Percentiles rank a stretch among this genome's conserved stretches.
phyloP scores from a whole-genome alignment of 2,888 invertebrate genomes.

The Synergus umbraculus region DNA sequence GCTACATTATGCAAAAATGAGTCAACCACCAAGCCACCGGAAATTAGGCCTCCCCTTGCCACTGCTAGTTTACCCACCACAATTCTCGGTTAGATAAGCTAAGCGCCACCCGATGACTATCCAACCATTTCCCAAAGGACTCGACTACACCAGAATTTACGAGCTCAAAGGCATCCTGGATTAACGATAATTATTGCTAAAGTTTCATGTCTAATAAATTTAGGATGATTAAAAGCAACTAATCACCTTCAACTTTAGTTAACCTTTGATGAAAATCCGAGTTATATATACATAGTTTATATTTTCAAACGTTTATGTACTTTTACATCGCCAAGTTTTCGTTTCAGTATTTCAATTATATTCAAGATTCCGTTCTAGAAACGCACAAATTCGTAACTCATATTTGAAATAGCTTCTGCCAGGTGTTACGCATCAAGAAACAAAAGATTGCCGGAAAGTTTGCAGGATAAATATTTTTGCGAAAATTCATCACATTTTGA shows the following conservation, averaged over 20 bases:
- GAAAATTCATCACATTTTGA: neutral
- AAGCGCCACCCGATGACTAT: slow-evolving; percentile 37
- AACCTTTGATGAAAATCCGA: neutral
- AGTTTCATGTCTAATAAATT: slow-evolving; percentile 1
- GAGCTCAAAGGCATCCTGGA: slow-evolving; percentile 3
- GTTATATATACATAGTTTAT: too few species aligned
- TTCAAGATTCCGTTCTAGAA: neutral
- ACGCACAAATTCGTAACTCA: neutral
- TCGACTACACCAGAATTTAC: slow-evolving; percentile 6
- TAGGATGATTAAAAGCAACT: neutral
- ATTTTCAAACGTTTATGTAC: too few species aligned
- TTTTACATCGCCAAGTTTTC: too few species aligned
- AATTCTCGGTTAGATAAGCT: slow-evolving; percentile 50
- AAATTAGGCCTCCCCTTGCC: slow-evolving; percentile 58
- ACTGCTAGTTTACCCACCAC: slow-evolving; percentile 21
- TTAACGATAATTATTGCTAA: slow-evolving; percentile 38
- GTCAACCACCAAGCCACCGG: slow-evolving; percentile 62
- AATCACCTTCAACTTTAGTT: neutral
- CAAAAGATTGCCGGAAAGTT: neutral
- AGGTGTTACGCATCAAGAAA: neutral
- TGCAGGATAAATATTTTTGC: neutral
- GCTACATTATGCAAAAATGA: slow-evolving; percentile 72
- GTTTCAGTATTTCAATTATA: neutral
- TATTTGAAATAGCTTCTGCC: neutral
- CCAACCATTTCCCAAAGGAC: slow-evolving; percentile 34